Evolutionary conservation across 2,797 vertebrate genomes (phyloP), one percentile per base, ranked within the genome.

Genomic region (Myoxocephalus aenaeus): DNA sequence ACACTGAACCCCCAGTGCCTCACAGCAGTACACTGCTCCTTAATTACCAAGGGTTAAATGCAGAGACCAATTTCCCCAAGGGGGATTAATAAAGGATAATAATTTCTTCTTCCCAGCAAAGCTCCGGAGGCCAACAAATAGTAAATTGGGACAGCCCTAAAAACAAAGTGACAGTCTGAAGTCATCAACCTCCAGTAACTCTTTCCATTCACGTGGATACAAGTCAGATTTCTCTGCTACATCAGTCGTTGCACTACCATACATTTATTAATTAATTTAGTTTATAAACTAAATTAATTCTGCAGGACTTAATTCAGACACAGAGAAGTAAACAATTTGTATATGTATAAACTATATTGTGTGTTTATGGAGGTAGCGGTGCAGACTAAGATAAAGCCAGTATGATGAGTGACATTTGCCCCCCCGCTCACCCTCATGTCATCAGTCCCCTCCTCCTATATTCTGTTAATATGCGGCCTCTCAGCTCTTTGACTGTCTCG

Each of bases 381-480:
- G 65, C 42, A 81, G 56, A 73, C 70, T 81, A 71, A 83, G 69
- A 70, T 87, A 65, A 82, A 74, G 73, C 29, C 69, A 32, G 36
- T 42, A 69, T 82, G 68, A 80, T 82, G 54, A 89, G 56, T 86
- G 82, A 81, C 64, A 66, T 73, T 59, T 70, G 18, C 36, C 71
- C 69, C 70, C 22, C 50, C 25, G 48, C 58, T 77, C 61, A 65
- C 69, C 66, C 59, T 67, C 6, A 8, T 69, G 70, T 73, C 27
- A 22, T 54, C 36, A 65, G 65, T 77, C 81, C 67, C 70, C 62
- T 75, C 70, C 59, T 79, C 61, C 70, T 73, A 40, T 79, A 72
- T 87, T 54, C 78, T 78, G 73, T 83, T 87, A 71, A 81, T 84
- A 72, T 57, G 50, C 53, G 64, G 61, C 63, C 75, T 71, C 73